These are phyloP conservation scores for Drosophila tsacasi DNA, from an alignment of 1,140 invertebrate species.

Conservation along the genomic window DNA sequence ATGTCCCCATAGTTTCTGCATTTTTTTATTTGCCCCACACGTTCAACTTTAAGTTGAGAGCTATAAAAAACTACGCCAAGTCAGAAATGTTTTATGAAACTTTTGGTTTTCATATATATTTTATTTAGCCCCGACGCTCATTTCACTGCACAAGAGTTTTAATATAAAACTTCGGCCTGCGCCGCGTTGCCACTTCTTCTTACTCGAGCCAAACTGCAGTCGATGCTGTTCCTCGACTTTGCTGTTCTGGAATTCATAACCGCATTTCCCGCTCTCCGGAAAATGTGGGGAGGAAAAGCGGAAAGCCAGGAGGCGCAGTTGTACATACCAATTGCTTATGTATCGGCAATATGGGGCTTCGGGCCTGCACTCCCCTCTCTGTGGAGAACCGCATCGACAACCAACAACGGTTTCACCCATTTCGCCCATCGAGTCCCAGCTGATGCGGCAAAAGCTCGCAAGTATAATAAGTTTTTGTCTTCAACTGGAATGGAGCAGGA, in stretches of 20 bases:
- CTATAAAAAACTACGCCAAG: conserved; percentile 74
- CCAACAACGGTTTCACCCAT: neutral
- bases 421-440: conserved; percentile 43
- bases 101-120: conserved; percentile 60
- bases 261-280: conserved; percentile 57
- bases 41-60: conserved; percentile 68
- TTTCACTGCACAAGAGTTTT: conserved; percentile 69
- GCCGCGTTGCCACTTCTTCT: conserved; percentile 3
- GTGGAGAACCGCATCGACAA: conserved; percentile 1
- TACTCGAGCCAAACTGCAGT: conserved; percentile 39
- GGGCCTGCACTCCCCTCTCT: conserved; percentile 4
- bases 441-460: conserved; percentile 55
- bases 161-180: conserved; percentile 67
- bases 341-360: conserved; percentile 71
- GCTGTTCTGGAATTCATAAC: conserved; percentile 79
- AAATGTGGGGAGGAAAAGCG: neutral
- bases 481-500: conserved; percentile 15
- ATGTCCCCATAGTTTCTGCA: conserved; percentile 16
- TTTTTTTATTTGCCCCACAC: conserved; percentile 24
- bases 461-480: conserved; percentile 75
- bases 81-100: conserved; percentile 82
- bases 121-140: conserved; percentile 70
- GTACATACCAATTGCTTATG: conserved; percentile 81
- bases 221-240: conserved; percentile 28
- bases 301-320: conserved; percentile 67